phyloP scores from a whole-genome alignment of 2,888 invertebrate genomes.

The Sesia apiformis region DNA sequence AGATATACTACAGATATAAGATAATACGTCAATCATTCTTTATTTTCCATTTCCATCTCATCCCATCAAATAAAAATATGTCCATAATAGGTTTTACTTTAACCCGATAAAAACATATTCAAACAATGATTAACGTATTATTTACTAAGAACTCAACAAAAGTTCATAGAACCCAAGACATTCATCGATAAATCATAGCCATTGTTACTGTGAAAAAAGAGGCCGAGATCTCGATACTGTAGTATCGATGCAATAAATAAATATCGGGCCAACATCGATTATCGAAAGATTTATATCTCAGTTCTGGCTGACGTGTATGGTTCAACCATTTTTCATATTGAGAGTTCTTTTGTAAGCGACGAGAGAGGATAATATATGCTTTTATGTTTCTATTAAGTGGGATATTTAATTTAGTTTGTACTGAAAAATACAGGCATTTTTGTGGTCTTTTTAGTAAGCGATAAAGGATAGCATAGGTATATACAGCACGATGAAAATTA shows the following conservation, averaged over 20 bases:
- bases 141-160: slow-evolving; percentile 1
- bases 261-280: slow-evolving; percentile 58
- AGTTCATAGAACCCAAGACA: slow-evolving; percentile 11
- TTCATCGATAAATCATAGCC: slow-evolving; percentile 46
- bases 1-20: too few relatives aligned
- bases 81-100: too few relatives aligned
- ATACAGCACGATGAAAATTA: too few relatives aligned
- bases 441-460: too few relatives aligned
- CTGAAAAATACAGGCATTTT: too few relatives aligned
- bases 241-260: slow-evolving; percentile 56
- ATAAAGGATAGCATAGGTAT: too few relatives aligned
- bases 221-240: slow-evolving; percentile 41
- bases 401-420: too few relatives aligned
- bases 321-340: slow-evolving; percentile 57
- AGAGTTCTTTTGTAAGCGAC: slow-evolving; percentile 40
- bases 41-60: too few relatives aligned
- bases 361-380: slow-evolving; percentile 28
- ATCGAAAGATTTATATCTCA: slow-evolving; percentile 67
- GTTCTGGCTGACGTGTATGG: slow-evolving; percentile 44
- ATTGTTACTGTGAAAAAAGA: slow-evolving; percentile 52
- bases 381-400: slow-evolving; percentile 13
- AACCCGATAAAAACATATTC: too few relatives aligned
- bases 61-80: too few relatives aligned
- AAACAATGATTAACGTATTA: too few relatives aligned
- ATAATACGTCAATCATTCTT: too few relatives aligned